Evolutionary conservation across 1,140 invertebrate species (phyloP).

Genomic region (Drosophila nigromelanica): DNA sequence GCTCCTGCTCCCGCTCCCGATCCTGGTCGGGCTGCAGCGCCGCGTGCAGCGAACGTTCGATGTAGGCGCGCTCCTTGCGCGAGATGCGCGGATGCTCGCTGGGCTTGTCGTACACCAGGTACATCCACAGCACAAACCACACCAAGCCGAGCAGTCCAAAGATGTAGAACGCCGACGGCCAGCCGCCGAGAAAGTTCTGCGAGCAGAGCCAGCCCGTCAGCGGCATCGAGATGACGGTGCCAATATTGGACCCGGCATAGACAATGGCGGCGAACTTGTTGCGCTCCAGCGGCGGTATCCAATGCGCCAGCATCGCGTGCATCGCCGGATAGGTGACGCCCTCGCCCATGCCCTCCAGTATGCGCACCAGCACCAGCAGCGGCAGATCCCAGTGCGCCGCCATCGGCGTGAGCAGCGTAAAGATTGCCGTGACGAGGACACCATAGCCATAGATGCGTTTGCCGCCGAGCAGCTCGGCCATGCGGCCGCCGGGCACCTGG

Average conservation of each 20-base stretch:
- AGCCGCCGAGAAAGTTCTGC: constrained; percentile 88
- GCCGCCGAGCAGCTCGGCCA: constrained; percentile 91
- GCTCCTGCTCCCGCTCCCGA: not conserved
- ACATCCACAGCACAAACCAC: constrained; percentile 92
- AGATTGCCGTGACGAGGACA: constrained; percentile 90
- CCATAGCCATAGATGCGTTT: constrained; percentile 92
- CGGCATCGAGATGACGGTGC: constrained; percentile 90
- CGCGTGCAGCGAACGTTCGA: constrained; percentile 86
- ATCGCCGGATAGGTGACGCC: constrained; percentile 93
- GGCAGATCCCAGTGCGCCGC: constrained; percentile 89
- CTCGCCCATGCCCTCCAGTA: constrained; percentile 94
- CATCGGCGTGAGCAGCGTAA: constrained; percentile 90
- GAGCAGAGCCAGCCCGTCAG: constrained; percentile 90
- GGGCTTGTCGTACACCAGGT: constrained; percentile 90
- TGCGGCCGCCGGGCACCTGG: constrained; percentile 93
- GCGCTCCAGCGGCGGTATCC: constrained; percentile 92
- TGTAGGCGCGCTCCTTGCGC: constrained; percentile 88
- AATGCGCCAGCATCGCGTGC: constrained; percentile 91
- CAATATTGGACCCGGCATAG: constrained; percentile 89
- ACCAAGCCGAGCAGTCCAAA: constrained; percentile 90
- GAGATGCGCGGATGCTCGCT: constrained; percentile 91
- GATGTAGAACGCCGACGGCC: constrained; percentile 92
- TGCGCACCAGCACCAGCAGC: constrained; percentile 90
- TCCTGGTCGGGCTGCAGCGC: constrained; percentile 14
- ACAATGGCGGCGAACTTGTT: constrained; percentile 92